Conservation (phyloP, 1,140 invertebrate species). For the Leptoteleia sp. region DNA sequence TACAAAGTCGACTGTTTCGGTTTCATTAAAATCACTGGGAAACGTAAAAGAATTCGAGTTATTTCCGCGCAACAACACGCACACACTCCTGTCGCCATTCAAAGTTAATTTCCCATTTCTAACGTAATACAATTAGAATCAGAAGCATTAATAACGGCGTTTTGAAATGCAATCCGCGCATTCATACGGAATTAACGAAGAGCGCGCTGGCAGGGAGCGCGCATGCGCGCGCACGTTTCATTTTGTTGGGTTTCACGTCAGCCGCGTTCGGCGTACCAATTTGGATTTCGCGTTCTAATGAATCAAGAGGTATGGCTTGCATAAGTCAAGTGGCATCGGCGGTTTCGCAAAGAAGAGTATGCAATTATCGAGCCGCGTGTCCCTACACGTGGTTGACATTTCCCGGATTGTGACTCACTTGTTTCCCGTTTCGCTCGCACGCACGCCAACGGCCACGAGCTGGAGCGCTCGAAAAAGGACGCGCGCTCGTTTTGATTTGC, state of each 20-base stretch:
- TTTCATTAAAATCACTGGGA: no score
- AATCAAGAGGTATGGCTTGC: conserved; percentile 28
- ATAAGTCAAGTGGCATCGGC: conserved; percentile 18
- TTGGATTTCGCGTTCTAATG: conserved; percentile 27
- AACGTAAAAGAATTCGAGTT: no score
- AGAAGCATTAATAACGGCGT: background rate
- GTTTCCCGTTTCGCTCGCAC: conserved; percentile 51
- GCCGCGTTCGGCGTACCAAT: conserved; percentile 6
- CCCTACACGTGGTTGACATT: conserved; percentile 50
- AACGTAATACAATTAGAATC: no score
- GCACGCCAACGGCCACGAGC: conserved; percentile 20
- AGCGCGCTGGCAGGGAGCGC: conserved; percentile 9
- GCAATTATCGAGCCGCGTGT: conserved; percentile 33
- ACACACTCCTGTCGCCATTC: no score
- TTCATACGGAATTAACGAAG: conserved; percentile 26
- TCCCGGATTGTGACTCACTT: conserved; percentile 37
- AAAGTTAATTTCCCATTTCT: conserved; percentile 4
- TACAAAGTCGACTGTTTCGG: no score
- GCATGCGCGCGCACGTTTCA: conserved; percentile 1
- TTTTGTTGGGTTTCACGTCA: conserved; percentile 5
- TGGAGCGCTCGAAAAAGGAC: background rate
- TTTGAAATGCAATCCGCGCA: conserved; percentile 1
- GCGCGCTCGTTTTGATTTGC: conserved; percentile 3
- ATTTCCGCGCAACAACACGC: no score
- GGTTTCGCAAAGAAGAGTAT: conserved; percentile 38